These are phyloP conservation scores for Seira sanloemensis DNA, from an alignment of 2,888 invertebrate species.

Conservation along the genomic window DNA sequence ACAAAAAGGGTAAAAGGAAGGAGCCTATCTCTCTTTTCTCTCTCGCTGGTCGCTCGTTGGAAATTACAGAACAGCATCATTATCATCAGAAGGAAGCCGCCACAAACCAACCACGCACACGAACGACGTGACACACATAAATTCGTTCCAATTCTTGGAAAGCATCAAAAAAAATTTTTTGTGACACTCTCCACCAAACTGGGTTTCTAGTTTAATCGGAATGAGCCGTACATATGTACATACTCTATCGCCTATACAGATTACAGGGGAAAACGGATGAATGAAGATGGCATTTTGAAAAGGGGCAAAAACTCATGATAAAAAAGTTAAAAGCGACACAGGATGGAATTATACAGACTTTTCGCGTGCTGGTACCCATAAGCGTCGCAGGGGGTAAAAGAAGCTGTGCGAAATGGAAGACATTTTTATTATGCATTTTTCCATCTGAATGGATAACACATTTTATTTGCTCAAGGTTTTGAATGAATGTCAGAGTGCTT, in stretches of 20 bases:
- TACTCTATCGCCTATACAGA: conserved; percentile 30
- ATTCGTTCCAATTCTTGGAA: conserved; percentile 19
- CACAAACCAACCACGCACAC: neutral
- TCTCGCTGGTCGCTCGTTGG: neutral
- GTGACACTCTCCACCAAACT: conserved; percentile 23
- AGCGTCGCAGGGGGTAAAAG: neutral
- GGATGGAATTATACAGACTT: conserved; percentile 24
- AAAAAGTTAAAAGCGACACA: conserved; percentile 5
- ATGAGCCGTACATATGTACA: neutral
- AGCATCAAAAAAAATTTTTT: conserved; percentile 9
- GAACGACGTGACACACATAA: conserved; percentile 8
- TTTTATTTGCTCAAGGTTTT: conserved; percentile 48
- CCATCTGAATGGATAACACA: neutral
- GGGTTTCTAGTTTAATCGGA: conserved; percentile 62
- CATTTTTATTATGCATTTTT: neutral
- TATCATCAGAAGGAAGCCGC: neutral
- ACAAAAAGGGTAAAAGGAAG: neutral
- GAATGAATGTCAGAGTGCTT: conserved; percentile 42
- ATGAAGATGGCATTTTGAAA: conserved; percentile 23
- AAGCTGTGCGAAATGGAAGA: neutral
- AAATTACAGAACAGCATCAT: neutral
- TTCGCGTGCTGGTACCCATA: neutral
- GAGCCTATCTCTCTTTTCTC: conserved; percentile 8
- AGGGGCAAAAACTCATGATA: conserved; percentile 7
- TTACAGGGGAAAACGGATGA: conserved; percentile 36